These are phyloP conservation scores for Drosophila multiciliata DNA, from an alignment of 2,888 invertebrate genomes.

Conservation along the genomic window DNA sequence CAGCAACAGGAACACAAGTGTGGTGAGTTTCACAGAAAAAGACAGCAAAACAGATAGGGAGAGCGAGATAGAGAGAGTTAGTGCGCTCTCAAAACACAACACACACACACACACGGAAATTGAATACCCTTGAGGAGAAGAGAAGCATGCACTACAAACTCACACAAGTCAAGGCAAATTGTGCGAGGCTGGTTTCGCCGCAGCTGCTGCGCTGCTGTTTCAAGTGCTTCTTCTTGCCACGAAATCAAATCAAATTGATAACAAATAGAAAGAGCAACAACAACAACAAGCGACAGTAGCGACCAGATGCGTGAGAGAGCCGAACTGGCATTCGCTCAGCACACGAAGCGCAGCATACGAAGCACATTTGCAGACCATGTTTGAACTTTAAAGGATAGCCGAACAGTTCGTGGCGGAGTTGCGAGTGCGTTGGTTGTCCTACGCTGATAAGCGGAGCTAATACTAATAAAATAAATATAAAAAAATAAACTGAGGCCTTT, in stretches of 20 bases:
- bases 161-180: constrained; percentile 68
- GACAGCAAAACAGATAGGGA: neutral
- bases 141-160: constrained; percentile 38
- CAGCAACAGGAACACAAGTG: constrained; percentile 38
- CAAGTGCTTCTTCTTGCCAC: constrained; percentile 36
- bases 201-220: constrained; percentile 16
- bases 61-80: neutral
- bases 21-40: constrained; percentile 35
- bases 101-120: constrained; percentile 16
- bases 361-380: constrained; percentile 30
- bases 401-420: constrained; percentile 81
- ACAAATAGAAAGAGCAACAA: constrained; percentile 50
- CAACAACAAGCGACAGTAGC: constrained; percentile 7
- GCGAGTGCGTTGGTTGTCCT: constrained; percentile 77
- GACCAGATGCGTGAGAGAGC: constrained; percentile 43
- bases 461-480: neutral
- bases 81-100: constrained; percentile 14
- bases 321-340: constrained; percentile 16
- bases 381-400: constrained; percentile 53
- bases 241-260: constrained; percentile 78
- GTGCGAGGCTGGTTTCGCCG: constrained; percentile 60
- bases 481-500: neutral
- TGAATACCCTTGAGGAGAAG: constrained; percentile 65
- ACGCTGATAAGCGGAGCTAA: constrained; percentile 36
- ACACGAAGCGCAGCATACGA: constrained; percentile 36